Evolutionary conservation across 2,888 invertebrate genomes (phyloP).

Genomic region (Baronia brevicornis): DNA sequence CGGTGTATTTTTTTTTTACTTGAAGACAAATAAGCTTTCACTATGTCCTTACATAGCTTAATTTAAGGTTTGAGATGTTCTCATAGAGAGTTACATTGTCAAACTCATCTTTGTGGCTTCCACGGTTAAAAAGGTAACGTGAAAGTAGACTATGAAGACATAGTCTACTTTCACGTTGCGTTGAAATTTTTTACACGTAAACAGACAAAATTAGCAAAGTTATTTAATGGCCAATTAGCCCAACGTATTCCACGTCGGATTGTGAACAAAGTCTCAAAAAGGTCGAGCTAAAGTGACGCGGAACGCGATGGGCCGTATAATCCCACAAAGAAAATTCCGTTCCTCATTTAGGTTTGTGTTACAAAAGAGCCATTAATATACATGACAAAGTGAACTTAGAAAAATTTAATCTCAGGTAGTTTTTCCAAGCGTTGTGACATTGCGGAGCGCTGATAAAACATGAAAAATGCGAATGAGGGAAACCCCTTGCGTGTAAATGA

Average conservation of each 20-base stretch:
- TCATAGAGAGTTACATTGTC: too few relatives aligned
- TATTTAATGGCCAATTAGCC: constrained; percentile 13
- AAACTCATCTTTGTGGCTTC: too few relatives aligned
- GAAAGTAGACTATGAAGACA: too few relatives aligned
- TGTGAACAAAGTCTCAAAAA: constrained; percentile 11
- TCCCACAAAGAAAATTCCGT: constrained; percentile 15
- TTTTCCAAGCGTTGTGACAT: constrained; percentile 11
- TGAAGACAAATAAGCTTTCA: too few relatives aligned
- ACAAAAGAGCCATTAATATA: constrained; percentile 12
- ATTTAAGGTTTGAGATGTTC: too few relatives aligned
- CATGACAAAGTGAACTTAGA: constrained; percentile 9
- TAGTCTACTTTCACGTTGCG: too few relatives aligned
- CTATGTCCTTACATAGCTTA: too few relatives aligned
- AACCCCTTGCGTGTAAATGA: constrained; percentile 17
- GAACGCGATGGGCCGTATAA: constrained; percentile 9
- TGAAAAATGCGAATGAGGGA: constrained; percentile 16
- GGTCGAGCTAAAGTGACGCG: constrained; percentile 11
- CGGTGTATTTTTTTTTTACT: too few relatives aligned
- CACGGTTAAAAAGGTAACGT: too few relatives aligned
- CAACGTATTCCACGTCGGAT: constrained; percentile 12
- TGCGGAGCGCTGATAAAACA: constrained; percentile 15
- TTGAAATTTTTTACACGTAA: constrained; percentile 3
- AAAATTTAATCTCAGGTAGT: constrained; percentile 15
- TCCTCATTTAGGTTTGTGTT: constrained; percentile 7
- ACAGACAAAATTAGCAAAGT: constrained; percentile 4